These are phyloP conservation scores for Callitettix versicolor DNA, from an alignment of 1,140 invertebrate species.

Conservation along the genomic window DNA sequence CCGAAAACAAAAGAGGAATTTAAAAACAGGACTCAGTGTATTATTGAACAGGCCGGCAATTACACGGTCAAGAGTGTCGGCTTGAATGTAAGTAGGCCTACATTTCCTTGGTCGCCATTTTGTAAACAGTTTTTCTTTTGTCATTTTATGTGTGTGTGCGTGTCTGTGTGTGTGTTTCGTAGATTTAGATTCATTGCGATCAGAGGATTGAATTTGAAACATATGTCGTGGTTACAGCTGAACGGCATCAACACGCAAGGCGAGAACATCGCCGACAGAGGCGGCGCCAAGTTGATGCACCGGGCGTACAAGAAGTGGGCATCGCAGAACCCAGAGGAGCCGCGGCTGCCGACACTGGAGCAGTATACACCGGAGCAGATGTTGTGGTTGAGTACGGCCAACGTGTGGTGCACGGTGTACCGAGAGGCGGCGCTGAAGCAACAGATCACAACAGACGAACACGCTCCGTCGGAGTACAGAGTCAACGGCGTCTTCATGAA, in stretches of 20 bases:
- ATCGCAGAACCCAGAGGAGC: conserved; percentile 26
- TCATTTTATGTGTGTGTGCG: too few relatives aligned
- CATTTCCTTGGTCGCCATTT: too few relatives aligned
- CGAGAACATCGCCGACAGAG: conserved; percentile 68
- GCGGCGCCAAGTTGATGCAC: conserved; percentile 50
- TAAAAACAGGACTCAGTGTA: conserved; percentile 45
- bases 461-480: conserved; percentile 66
- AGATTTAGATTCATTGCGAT: background rate
- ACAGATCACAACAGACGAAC: conserved; percentile 25
- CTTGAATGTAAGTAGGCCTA: background rate
- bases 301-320: conserved; percentile 38
- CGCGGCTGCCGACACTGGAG: conserved; percentile 36
- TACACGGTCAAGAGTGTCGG: conserved; percentile 35
- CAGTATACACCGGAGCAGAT: conserved; percentile 36
- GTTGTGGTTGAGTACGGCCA: conserved; percentile 54
- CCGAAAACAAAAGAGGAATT: conserved; percentile 41
- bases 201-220: too few relatives aligned
- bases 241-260: conserved; percentile 65
- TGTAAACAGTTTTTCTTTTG: too few relatives aligned
- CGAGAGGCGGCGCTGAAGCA: conserved; percentile 7
- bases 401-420: conserved; percentile 48
- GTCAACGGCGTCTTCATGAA: conserved; percentile 84
- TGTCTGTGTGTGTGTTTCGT: too few relatives aligned
- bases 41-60: conserved; percentile 54
- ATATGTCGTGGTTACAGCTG: background rate